Evolutionary conservation across 2,888 invertebrate species (phyloP), one percentile per base, ranked within the genome.

Genomic region (Rhamnusium bicolor): DNA sequence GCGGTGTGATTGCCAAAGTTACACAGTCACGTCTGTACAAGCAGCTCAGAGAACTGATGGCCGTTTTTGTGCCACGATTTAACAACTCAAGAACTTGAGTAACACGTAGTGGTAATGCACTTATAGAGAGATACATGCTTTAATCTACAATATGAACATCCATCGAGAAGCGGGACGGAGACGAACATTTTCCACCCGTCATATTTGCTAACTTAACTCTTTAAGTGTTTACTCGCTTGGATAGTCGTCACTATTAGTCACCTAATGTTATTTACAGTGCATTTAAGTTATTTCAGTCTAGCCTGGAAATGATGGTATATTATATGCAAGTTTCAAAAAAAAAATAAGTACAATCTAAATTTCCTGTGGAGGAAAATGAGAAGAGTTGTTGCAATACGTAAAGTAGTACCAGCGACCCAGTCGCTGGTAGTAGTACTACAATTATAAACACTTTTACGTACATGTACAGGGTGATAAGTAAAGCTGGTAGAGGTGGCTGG

Each of bases 1-100:
- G 80, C 77, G 78, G 77, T 82, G 80, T 81, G 84, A 83, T 83
- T 83, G 82, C 84, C 78, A 81, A 83, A 83, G 83, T 83, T 84
- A 78, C 80, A 75, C 79, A 80, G 84, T 82, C 84, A 84, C 84
- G 84, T 84, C 80, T 81, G 80, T 81, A 80, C 82, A 80, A 82
- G 79, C 84, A 81, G 81, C 62, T 71, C 63, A 61, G 77, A 76
- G 79, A 79, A 81, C 81, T 83, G 83, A 83, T 82, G 82, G 80
- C 78, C 79, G 82, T 83, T 83, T 83, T 83, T 83, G 74, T 75
- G 47, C 62, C 40, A 18, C 61, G 58, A 65, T 69, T 69, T 73
- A 69, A 65, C 73, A 58, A 77, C 80, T 78, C 78, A 79, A 79
- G 79, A 79, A 80, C 79, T 80, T 77, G 76, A 80, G 75, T 77